phyloP scores from a whole-genome alignment of 1,140 invertebrate genomes.

The Leptopilina boulardi region DNA sequence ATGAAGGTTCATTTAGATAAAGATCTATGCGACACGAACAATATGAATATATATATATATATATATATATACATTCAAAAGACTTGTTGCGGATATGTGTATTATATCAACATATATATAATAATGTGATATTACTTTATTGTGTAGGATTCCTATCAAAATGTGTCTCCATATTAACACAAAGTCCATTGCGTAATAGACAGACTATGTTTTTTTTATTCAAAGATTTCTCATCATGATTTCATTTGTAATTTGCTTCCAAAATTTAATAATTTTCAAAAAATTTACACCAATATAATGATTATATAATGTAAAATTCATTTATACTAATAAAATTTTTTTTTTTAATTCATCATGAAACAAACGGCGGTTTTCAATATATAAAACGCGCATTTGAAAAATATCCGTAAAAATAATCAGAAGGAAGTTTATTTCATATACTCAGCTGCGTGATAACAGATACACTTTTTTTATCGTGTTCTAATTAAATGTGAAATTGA shows the following conservation, averaged over 20 bases:
- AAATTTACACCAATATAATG: too few relatives aligned
- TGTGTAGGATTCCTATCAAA: slow-evolving; percentile 16
- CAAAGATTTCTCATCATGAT: background rate
- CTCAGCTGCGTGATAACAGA: slow-evolving; percentile 11
- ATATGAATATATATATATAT: background rate
- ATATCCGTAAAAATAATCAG: slow-evolving; percentile 25
- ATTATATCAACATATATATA: background rate
- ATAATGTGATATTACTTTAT: slow-evolving; percentile 17
- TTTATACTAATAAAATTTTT: background rate
- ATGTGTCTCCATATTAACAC: background rate
- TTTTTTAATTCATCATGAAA: background rate
- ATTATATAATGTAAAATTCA: background rate
- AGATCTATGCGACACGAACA: slow-evolving; percentile 20
- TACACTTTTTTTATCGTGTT: slow-evolving; percentile 22
- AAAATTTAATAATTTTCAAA: background rate
- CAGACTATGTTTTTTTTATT: too few relatives aligned
- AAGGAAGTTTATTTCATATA: slow-evolving; percentile 30
- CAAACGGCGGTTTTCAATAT: background rate
- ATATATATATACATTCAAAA: background rate
- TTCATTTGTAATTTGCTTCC: background rate
- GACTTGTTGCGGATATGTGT: background rate
- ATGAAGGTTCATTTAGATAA: slow-evolving; percentile 27
- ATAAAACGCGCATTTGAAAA: background rate
- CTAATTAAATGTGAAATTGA: slow-evolving; percentile 29
- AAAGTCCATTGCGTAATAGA: background rate